Evolutionary conservation across 2,797 vertebrate genomes (phyloP), one percentile per base, ranked within the genome.

Genomic region (Sebastes goodei): DNA sequence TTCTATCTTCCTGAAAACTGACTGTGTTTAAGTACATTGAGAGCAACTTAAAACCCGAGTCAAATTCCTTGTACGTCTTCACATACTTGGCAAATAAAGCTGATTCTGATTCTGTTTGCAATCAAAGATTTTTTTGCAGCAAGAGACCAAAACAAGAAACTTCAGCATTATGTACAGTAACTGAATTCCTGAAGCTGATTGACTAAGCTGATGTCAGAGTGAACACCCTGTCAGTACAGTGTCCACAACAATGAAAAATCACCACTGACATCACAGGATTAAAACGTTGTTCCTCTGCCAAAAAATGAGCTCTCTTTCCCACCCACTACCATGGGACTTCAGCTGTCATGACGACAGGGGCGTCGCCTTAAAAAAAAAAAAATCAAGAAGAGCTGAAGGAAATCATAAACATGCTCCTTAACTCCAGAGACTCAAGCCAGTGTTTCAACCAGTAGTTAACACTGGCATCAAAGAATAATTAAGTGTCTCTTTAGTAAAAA

Each of bases 311-410:
- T 75, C 20, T 62, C 27, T 60, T 60, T 77, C 83, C 77, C 89
- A 81, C 91, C 90, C 90, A 90, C 84, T 76, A 75, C 78, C 92
- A 74, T 56, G 88, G 86, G 88, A 88, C 66, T 81, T 74, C 59
- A 78, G 75, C 49, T 78, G 77, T 84, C 81, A 87, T 76, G 70
- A 75, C 76, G 66, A 90, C 82, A 82, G 46, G 77, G 89, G 86
- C 20, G 80, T 82, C n/a, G 63, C 33, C 82, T 55, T 57, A 35
- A 53, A 73, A 57, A 74, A 33, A 55, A n/a, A 60, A 63, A 38
- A 25, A 33, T 4, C 0, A 33, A 76, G 23, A 73, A 12, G 14
- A 65, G 25, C 63, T 64, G 30, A 53, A 77, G 20, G 23, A 74
- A 80, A 81, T 21, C 53, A 71, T 3, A 55, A 17, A 11, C 20